phyloP scores from a whole-genome alignment of 2,888 invertebrate genomes.

The Argyresthia goedartella region DNA sequence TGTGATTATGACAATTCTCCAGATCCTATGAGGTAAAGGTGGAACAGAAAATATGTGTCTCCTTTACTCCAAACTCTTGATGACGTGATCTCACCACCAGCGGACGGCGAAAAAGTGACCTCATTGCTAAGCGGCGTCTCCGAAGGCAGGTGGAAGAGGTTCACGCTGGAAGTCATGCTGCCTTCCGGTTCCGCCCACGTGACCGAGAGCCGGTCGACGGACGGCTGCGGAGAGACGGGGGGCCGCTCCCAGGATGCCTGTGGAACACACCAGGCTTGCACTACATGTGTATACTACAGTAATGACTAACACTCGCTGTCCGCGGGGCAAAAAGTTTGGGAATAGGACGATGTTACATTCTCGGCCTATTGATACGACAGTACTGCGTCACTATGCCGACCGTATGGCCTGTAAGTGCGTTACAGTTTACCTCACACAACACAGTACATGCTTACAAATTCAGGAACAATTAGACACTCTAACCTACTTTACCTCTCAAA shows the following conservation, averaged over 20 bases:
- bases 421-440: not conserved
- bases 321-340: not conserved
- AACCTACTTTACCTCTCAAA: no score
- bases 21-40: no score
- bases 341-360: not conserved
- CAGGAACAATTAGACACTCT: no score
- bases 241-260: constrained; percentile 59
- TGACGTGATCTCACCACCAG: constrained; percentile 25
- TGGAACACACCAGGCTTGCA: not conserved
- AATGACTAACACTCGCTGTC: not conserved
- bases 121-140: constrained; percentile 49
- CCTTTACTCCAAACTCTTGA: no score
- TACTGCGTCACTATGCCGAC: not conserved
- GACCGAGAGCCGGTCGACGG: constrained; percentile 78
- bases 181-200: constrained; percentile 75
- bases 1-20: no score
- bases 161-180: constrained; percentile 58
- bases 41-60: no score
- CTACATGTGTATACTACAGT: not conserved
- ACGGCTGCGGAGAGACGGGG: constrained; percentile 77
- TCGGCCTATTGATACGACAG: not conserved
- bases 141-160: constrained; percentile 53
- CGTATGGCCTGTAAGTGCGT: not conserved
- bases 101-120: constrained; percentile 51
- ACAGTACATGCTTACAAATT: not conserved